phyloP scores from a whole-genome alignment of 1,140 invertebrate genomes.

The Chrysoperla carnea region DNA sequence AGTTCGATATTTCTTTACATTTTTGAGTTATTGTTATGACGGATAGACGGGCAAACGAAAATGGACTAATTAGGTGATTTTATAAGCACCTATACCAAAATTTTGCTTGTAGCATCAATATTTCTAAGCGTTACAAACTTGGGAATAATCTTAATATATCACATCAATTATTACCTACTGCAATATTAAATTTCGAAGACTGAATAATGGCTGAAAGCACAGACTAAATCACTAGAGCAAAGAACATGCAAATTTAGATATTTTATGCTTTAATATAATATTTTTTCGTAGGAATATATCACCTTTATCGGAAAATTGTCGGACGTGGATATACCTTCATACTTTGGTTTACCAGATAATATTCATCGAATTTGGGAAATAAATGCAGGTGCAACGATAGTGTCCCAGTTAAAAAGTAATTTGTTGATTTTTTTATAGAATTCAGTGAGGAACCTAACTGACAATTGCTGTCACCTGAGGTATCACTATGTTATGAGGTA shows the following conservation, averaged over 20 bases:
- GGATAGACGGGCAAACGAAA: too few species aligned
- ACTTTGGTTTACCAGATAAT: constrained; percentile 68
- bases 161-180: too few species aligned
- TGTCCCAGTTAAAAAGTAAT: constrained; percentile 43
- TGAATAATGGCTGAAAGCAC: too few species aligned
- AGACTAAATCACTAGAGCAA: too few species aligned
- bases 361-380: constrained; percentile 62
- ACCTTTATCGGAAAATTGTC: constrained; percentile 40
- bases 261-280: constrained; percentile 1
- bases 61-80: too few species aligned
- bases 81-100: too few species aligned
- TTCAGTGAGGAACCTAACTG: constrained; percentile 2
- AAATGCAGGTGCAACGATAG: constrained; percentile 39
- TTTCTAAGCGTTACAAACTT: too few species aligned
- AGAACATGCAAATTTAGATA: too few species aligned
- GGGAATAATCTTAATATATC: too few species aligned
- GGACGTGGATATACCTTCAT: constrained; percentile 45
- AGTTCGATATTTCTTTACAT: constrained; percentile 38
- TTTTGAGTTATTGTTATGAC: constrained; percentile 51
- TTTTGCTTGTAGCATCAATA: too few species aligned
- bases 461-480: not conserved
- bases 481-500: not conserved
- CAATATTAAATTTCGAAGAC: too few species aligned
- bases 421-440: constrained; percentile 1
- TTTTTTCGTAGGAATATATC: constrained; percentile 36